Evolutionary conservation across 2,113 vertebrate genomes (phyloP).

Genomic region (Spea multiplicata): DNA sequence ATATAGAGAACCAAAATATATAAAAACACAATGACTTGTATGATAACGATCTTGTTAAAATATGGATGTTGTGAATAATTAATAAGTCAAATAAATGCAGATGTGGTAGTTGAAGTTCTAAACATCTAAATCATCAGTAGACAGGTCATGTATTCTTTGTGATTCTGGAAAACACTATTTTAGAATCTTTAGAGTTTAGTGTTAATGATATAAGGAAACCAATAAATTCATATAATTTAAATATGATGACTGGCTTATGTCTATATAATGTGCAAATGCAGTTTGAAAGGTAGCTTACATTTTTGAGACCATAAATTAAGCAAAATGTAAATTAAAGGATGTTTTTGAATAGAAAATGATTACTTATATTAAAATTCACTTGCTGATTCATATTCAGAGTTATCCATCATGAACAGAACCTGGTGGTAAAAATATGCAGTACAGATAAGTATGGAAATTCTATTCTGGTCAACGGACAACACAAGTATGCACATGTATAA

Average conservation of each 20-base stretch:
- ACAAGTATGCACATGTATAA: no score
- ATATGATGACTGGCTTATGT: constrained; percentile 60
- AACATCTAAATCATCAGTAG: constrained; percentile 37
- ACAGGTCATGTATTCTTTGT: constrained; percentile 24
- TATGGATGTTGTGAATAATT: not conserved
- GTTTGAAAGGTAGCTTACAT: constrained; percentile 70
- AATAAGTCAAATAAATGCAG: constrained; percentile 32
- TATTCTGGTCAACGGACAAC: no score
- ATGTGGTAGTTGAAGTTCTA: constrained; percentile 50
- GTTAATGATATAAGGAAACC: constrained; percentile 61
- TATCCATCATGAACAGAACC: no score
- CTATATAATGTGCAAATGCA: constrained; percentile 66
- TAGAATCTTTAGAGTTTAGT: constrained; percentile 53
- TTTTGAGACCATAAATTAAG: constrained; percentile 52
- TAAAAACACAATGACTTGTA: not conserved
- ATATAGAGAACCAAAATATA: constrained; percentile 30
- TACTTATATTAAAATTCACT: no score
- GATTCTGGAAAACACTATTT: no score
- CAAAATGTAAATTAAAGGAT: no score
- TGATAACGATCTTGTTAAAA: constrained; percentile 7
- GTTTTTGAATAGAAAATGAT: no score
- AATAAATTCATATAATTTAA: no score
- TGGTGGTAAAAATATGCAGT: no score
- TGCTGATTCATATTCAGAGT: no score
- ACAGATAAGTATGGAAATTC: no score